These are phyloP conservation scores for Pedetes capensis DNA, from an alignment of 2,113 vertebrate species.

Conservation along the genomic window DNA sequence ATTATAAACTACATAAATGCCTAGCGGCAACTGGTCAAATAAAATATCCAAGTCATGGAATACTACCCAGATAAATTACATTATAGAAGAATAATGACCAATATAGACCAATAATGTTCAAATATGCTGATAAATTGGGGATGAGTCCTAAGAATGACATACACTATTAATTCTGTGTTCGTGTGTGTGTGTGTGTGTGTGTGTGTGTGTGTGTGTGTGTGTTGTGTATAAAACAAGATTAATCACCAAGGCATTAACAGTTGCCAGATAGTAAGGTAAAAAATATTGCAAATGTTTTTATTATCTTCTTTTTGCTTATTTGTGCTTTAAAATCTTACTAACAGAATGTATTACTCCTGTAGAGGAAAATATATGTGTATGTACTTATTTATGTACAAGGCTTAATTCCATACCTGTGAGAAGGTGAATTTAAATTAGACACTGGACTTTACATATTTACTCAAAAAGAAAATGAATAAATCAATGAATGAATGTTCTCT, in stretches of 20 bases:
- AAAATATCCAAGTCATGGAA: neutral
- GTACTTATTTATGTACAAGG: neutral
- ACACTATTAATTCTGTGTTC: neutral
- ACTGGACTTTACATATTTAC: neutral
- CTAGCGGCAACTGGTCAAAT: neutral
- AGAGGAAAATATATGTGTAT: neutral
- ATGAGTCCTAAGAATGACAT: neutral
- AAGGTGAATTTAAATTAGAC: constrained; percentile 22
- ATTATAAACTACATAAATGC: neutral
- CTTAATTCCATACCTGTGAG: neutral
- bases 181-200: neutral
- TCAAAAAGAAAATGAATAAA: neutral
- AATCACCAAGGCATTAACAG: neutral
- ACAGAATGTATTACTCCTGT: neutral
- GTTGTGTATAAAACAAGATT: neutral
- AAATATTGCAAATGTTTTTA: neutral
- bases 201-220: neutral
- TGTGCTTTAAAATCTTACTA: neutral
- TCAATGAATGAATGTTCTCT: neutral
- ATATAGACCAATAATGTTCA: neutral
- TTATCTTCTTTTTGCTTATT: neutral
- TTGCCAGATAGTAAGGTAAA: neutral
- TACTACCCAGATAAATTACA: neutral
- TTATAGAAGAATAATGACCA: neutral
- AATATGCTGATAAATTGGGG: neutral